Conservation (phyloP, 2,888 invertebrate genomes). For the Melolontha melolontha region DNA sequence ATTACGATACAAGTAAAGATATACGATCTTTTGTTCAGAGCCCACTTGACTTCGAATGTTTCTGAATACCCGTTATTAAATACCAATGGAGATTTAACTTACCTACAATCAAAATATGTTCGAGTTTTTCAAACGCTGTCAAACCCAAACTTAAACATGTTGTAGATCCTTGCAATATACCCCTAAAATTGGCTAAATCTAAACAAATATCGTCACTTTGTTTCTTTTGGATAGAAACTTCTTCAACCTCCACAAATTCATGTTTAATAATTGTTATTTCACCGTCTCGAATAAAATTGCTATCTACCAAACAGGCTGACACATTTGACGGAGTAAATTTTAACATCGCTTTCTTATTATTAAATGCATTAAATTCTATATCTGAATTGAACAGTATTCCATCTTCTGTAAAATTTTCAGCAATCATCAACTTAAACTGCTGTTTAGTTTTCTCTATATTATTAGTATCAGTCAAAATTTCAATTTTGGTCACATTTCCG, state of each 20-base stretch:
- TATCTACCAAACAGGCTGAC: slow-evolving; percentile 68
- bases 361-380: slow-evolving; percentile 53
- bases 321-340: slow-evolving; percentile 65
- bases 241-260: slow-evolving; percentile 38
- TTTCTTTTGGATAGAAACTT: slow-evolving; percentile 3
- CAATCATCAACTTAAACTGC: slow-evolving; percentile 68
- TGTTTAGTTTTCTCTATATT: slow-evolving; percentile 61
- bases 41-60: too few relatives aligned
- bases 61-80: too few relatives aligned
- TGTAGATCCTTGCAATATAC: slow-evolving; percentile 65
- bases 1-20: too few relatives aligned
- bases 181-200: slow-evolving; percentile 67
- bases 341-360: slow-evolving; percentile 54
- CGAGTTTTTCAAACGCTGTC: slow-evolving; percentile 66
- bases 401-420: slow-evolving; percentile 66
- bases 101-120: slow-evolving; percentile 67
- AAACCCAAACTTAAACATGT: slow-evolving; percentile 62
- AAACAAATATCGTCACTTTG: slow-evolving; percentile 54
- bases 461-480: slow-evolving; percentile 55
- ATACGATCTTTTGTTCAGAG: too few relatives aligned
- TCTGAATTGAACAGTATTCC: slow-evolving; percentile 70
- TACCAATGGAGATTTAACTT: too few relatives aligned
- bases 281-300: slow-evolving; percentile 68
- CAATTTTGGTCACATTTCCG: slow-evolving; percentile 68
- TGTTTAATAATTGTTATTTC: slow-evolving; percentile 59